Conservation (phyloP, 1,140 invertebrate genomes). For the Megathymus violae region DNA sequence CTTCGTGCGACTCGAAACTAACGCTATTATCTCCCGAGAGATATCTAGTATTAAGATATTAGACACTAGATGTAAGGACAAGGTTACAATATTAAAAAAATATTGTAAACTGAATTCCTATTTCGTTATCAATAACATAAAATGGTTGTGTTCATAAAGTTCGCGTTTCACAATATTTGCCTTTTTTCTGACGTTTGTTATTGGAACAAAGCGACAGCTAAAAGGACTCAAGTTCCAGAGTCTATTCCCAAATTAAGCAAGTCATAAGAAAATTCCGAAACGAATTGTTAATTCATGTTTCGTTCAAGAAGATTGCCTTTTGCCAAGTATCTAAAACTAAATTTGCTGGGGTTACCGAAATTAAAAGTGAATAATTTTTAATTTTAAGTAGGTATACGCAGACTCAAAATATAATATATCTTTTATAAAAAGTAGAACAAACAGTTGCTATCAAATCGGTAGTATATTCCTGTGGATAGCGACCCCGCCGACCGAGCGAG, state of each 20-base stretch:
- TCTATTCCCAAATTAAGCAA: slow-evolving; percentile 25
- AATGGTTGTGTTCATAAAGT: neutral
- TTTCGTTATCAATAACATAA: too few species aligned
- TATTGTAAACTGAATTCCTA: too few species aligned
- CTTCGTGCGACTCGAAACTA: too few species aligned
- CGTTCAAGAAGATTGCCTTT: slow-evolving; percentile 22
- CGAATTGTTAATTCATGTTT: slow-evolving; percentile 29
- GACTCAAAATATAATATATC: too few species aligned
- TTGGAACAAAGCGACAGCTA: slow-evolving; percentile 8
- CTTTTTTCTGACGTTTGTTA: slow-evolving; percentile 3
- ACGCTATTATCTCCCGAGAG: too few species aligned
- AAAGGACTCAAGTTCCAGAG: slow-evolving; percentile 11
- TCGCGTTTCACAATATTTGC: slow-evolving; percentile 21
- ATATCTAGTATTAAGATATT: too few species aligned
- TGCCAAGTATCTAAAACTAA: slow-evolving; percentile 15
- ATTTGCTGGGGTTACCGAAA: slow-evolving; percentile 2
- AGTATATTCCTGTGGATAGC: too few species aligned
- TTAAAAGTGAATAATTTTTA: neutral
- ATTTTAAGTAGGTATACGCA: too few species aligned
- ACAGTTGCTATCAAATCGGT: too few species aligned
- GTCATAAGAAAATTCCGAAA: slow-evolving; percentile 1
- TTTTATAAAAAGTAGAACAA: too few species aligned
- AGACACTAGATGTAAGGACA: too few species aligned
- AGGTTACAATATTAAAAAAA: neutral
- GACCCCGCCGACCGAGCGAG: too few species aligned